Percentiles rank a stretch among this genome's conserved stretches.
These are phyloP conservation scores for Myotis daubentonii DNA, from an alignment of 2,797 vertebrate genomes.

Conservation along the genomic window DNA sequence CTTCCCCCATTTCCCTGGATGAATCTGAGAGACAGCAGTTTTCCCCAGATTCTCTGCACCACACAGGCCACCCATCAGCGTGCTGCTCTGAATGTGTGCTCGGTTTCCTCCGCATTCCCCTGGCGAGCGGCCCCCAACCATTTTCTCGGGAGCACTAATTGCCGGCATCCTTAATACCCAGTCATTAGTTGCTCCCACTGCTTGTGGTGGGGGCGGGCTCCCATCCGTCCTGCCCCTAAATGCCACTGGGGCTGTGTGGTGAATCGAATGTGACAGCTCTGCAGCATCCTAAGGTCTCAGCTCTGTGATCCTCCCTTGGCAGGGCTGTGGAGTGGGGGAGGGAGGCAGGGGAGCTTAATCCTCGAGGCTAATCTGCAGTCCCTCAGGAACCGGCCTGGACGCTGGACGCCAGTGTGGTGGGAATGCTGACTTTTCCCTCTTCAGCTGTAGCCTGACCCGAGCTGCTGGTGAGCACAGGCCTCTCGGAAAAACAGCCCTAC, in stretches of 20 bases:
- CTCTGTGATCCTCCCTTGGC: conserved; percentile 70
- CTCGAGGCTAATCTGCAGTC: conserved; percentile 74
- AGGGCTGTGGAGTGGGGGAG: conserved; percentile 46
- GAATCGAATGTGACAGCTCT: conserved; percentile 82
- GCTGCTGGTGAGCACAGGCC: conserved; percentile 59
- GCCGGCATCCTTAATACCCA: conserved; percentile 82
- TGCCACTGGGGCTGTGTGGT: conserved; percentile 75
- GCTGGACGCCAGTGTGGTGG: conserved; percentile 36
- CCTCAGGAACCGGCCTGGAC: conserved; percentile 66
- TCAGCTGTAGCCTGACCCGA: conserved; percentile 68
- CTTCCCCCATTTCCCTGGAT: background rate
- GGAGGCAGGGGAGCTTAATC: conserved; percentile 69
- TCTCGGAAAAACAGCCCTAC: conserved; percentile 55
- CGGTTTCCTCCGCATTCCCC: conserved; percentile 3
- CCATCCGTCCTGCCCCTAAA: conserved; percentile 81
- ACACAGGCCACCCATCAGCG: background rate
- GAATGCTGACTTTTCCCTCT: conserved; percentile 74
- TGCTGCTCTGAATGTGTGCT: background rate
- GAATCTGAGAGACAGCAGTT: background rate
- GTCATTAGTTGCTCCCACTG: conserved; percentile 82
- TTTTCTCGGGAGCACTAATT: conserved; percentile 83
- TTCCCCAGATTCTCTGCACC: background rate
- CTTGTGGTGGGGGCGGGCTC: conserved; percentile 73
- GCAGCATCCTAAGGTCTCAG: conserved; percentile 62
- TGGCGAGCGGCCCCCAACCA: conserved; percentile 70